phyloP scores from a whole-genome alignment of 2,797 vertebrate genomes.

The Sebastes taczanowskii region DNA sequence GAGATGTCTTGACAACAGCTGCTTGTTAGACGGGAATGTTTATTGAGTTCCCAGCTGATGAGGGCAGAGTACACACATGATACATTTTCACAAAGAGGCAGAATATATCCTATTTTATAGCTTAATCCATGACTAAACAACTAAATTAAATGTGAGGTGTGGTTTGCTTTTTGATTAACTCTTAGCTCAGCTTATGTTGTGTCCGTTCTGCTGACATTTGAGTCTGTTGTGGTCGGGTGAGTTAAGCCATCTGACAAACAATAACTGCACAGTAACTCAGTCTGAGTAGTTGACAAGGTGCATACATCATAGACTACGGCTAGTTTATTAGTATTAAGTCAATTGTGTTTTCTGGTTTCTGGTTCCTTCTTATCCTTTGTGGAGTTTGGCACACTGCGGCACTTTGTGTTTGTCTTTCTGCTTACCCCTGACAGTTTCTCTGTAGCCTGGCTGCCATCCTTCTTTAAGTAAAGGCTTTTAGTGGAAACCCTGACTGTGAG shows the following conservation, averaged over 20 bases:
- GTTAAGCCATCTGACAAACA: conserved; percentile 14
- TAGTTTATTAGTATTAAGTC: background rate
- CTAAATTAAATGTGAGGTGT: background rate
- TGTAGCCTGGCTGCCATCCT: background rate
- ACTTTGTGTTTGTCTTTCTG: conserved; percentile 32
- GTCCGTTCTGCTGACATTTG: conserved; percentile 1
- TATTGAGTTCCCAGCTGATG: conserved; percentile 36
- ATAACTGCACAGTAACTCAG: background rate
- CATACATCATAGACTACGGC: background rate
- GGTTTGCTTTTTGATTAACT: background rate
- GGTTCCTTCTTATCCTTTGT: background rate
- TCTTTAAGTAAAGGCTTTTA: conserved; percentile 32
- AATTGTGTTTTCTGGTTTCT: background rate
- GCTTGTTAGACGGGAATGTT: conserved; percentile 43
- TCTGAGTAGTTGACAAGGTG: background rate
- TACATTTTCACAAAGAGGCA: background rate
- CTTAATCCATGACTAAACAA: background rate
- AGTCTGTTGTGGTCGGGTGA: background rate
- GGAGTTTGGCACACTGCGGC: conserved; percentile 14
- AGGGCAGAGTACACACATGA: background rate
- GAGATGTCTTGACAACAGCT: conserved; percentile 51
- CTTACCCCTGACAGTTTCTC: conserved; percentile 12
- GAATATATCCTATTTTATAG: background rate
- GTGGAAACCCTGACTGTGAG: conserved; percentile 45
- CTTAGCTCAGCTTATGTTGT: background rate